Percentiles rank a stretch among this genome's conserved stretches.
phyloP scores from a whole-genome alignment of 2,888 invertebrate species.

The Dorcus hopei region DNA sequence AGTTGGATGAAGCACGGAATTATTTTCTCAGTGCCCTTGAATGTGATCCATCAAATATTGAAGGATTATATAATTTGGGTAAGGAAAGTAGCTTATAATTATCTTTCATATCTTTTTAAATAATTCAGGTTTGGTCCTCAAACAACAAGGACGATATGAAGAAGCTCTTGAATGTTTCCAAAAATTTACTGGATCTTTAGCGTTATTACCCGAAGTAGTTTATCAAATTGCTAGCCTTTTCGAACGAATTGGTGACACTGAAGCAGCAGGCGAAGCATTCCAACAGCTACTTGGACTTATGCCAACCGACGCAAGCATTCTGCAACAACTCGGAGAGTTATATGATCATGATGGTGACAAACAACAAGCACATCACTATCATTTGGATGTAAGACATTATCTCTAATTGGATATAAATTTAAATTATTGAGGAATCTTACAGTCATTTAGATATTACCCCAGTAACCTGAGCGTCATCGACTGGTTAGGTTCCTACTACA shows the following conservation, averaged over 20 bases:
- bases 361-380: constrained; percentile 82
- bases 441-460: constrained; percentile 70
- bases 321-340: constrained; percentile 85
- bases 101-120: neutral
- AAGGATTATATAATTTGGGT: constrained; percentile 81
- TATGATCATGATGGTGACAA: constrained; percentile 89
- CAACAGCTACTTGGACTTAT: constrained; percentile 77
- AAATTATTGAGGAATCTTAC: constrained; percentile 10
- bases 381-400: constrained; percentile 62
- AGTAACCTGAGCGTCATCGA: constrained; percentile 75
- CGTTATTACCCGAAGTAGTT: constrained; percentile 57
- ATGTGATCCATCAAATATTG: constrained; percentile 77
- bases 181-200: constrained; percentile 59
- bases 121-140: constrained; percentile 63
- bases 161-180: constrained; percentile 77
- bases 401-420: neutral
- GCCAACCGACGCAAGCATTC: constrained; percentile 85
- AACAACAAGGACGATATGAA: constrained; percentile 65
- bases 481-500: constrained; percentile 86
- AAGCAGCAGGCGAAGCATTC: constrained; percentile 64
- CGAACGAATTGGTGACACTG: constrained; percentile 62
- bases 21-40: constrained; percentile 73
- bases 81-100: constrained; percentile 24
- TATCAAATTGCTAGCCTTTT: constrained; percentile 78
- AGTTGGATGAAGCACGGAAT: constrained; percentile 67